These are phyloP conservation scores for Neotragus moschatus DNA, from an alignment of 2,113 vertebrate species.

Conservation along the genomic window DNA sequence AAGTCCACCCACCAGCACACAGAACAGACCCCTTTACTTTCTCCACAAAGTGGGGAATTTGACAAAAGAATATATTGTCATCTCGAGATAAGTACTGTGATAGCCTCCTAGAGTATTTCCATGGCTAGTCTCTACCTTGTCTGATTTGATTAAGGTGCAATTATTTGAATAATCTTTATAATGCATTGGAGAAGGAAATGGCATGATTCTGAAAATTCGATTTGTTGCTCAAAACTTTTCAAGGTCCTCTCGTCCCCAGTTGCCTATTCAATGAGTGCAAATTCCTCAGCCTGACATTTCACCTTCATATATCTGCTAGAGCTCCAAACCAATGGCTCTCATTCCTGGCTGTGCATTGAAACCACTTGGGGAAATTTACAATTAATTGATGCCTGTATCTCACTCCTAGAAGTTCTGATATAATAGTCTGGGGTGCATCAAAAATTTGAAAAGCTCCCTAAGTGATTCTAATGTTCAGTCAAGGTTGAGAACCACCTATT, in stretches of 20 bases:
- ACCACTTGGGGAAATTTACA: neutral
- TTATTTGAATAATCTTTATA: neutral
- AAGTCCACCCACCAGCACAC: neutral
- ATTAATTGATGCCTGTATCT: neutral
- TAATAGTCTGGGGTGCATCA: neutral
- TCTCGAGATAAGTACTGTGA: neutral
- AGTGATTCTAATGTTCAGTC: neutral
- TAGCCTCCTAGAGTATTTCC: neutral
- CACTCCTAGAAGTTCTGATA: neutral
- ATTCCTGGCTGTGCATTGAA: neutral
- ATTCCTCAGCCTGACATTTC: neutral
- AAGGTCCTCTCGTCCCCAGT: neutral
- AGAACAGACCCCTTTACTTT: neutral
- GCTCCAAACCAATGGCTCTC: neutral
- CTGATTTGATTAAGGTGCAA: neutral
- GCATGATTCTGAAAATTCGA: neutral
- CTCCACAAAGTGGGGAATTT: neutral
- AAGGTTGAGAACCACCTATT: neutral
- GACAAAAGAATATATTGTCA: neutral
- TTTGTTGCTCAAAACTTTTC: neutral
- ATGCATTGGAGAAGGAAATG: neutral
- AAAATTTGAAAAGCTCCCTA: neutral
- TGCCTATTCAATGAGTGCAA: neutral
- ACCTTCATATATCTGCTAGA: neutral
- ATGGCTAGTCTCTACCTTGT: neutral